Evolutionary conservation across 2,113 vertebrate species (phyloP).

Genomic region (Perccottus glenii): DNA sequence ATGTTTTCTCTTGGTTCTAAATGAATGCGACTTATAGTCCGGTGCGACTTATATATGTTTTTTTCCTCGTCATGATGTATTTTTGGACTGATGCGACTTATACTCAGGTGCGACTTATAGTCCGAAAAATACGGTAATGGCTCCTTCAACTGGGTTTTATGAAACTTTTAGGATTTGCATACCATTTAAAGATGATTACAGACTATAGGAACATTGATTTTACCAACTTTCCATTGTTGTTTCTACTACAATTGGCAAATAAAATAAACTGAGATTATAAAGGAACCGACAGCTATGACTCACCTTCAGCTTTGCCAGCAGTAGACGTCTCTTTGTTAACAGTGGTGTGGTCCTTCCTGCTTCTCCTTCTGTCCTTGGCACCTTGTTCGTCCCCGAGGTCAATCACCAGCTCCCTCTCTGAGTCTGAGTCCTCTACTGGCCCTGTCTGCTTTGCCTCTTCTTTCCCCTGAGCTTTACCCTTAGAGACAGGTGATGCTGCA

Average conservation of each 20-base stretch:
- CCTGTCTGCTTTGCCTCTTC: conserved; percentile 84
- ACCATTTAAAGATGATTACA: too few species aligned
- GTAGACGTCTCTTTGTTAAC: conserved; percentile 79
- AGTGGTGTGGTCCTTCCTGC: conserved; percentile 27
- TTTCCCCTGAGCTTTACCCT: conserved; percentile 86
- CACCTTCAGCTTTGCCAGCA: conserved; percentile 85
- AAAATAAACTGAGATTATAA: too few species aligned
- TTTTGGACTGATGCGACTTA: too few species aligned
- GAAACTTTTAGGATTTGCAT: too few species aligned
- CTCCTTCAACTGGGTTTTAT: too few species aligned
- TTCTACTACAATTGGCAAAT: background rate
- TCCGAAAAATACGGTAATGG: too few species aligned
- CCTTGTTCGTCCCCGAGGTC: conserved; percentile 93
- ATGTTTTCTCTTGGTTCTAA: too few species aligned
- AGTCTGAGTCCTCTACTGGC: conserved; percentile 90
- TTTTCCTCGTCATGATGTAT: too few species aligned
- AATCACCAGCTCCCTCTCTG: conserved; percentile 96
- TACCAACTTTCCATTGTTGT: background rate
- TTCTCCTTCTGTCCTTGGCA: conserved; percentile 86
- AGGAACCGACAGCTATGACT: conserved; percentile 12
- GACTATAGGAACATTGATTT: too few species aligned
- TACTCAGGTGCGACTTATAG: too few species aligned
- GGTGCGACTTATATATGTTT: too few species aligned
- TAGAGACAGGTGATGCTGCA: conserved; percentile 68
- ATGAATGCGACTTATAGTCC: too few species aligned